Evolutionary conservation across 2,113 vertebrate genomes (phyloP), one percentile per base, ranked within the genome.

Genomic region (Kobus ellipsiprymnus): DNA sequence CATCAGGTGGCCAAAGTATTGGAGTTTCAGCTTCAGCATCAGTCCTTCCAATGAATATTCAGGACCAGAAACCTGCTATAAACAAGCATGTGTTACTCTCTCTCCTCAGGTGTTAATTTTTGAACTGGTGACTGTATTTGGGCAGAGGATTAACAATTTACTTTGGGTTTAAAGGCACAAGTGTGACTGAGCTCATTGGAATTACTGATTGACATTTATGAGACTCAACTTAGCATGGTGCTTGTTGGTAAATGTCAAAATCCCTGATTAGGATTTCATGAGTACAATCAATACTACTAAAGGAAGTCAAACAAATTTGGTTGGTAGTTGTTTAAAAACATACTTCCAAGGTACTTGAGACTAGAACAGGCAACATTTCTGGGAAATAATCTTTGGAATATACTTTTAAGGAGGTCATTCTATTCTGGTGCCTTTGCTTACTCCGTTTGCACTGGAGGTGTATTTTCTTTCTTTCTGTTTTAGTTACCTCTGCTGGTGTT

Each of bases 201-300:
- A n/a, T 80, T 81, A 94, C 87, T 84, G 27, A 95, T 85, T 87
- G 87, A 92, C 27, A 14, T 30, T 80, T 27, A 12, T 7, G 17
- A 95, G 52, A 57, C 27, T 90, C 87, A 84, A 2, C 48, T 96
- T 55, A 88, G 19, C 25, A n/a, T 10, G 62, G 40, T 40, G 46
- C 59, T 90, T 87, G 8, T 48, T 52, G 86, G 46, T 86, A 94
- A 96, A 91, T 59, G 91, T 64, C 89, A 95, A 30, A 97, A 25
- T 82, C 62, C 95, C n/a, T 87, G 46, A 87, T 77, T 94, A 95
- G 78, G 40, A 48, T 87, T 94, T 90, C 77, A 54, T 48, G 7
- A 33, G 48, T n/a, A 64, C 52, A 90, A 40, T 67, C 84, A 81
- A 78, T 89, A 83, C 6, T 36, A 93, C 5, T 88, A 80, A 95